Evolutionary conservation across 2,113 vertebrate genomes (phyloP).

Genomic region (Lethenteron camtschaticum): DNA sequence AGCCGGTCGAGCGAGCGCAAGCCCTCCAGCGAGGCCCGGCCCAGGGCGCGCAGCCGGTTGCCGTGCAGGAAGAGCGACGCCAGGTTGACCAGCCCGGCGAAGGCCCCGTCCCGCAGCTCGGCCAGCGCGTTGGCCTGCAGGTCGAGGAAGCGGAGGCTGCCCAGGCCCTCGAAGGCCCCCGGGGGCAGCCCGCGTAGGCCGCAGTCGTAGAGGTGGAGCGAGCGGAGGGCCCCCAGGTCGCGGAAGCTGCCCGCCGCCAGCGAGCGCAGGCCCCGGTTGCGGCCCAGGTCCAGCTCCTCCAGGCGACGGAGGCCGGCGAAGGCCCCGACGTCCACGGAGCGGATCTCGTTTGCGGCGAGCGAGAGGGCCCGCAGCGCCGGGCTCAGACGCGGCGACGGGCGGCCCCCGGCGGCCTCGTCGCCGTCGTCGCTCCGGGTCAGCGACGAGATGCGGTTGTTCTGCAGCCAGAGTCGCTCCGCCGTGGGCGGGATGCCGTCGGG

Average conservation of each 20-base stretch:
- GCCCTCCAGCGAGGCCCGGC: constrained; percentile 63
- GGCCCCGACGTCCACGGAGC: constrained; percentile 55
- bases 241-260: constrained; percentile 61
- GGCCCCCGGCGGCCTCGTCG: too few relatives aligned
- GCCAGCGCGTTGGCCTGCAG: constrained; percentile 77
- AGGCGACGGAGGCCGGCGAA: constrained; percentile 59
- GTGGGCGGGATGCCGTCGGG: constrained; percentile 59
- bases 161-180: constrained; percentile 60
- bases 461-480: constrained; percentile 83
- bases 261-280: constrained; percentile 59
- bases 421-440: constrained; percentile 59
- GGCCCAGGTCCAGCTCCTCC: constrained; percentile 83
- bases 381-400: too few relatives aligned
- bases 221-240: constrained; percentile 65
- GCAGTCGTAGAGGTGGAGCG: constrained; percentile 72
- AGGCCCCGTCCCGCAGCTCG: constrained; percentile 57
- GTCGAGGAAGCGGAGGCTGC: constrained; percentile 79
- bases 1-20: constrained; percentile 65
- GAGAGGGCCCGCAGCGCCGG: constrained; percentile 80
- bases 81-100: constrained; percentile 82
- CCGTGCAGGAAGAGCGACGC: constrained; percentile 86
- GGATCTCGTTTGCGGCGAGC: constrained; percentile 85
- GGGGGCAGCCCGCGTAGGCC: constrained; percentile 62
- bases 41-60: constrained; percentile 69
- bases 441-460: constrained; percentile 64